Conservation (phyloP, 2,888 invertebrate genomes). For the Clunio marinus region DNA sequence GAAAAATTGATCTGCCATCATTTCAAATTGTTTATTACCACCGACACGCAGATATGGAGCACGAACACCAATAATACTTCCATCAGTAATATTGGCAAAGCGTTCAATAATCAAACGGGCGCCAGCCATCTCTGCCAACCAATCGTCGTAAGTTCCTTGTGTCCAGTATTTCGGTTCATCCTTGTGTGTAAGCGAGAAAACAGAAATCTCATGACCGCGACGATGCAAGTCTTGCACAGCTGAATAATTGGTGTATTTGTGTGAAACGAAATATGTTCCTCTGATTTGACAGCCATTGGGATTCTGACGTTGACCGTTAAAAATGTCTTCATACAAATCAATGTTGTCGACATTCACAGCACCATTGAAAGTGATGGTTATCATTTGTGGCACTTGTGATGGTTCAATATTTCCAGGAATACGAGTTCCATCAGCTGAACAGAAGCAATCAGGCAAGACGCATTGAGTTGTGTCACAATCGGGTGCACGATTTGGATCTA, state of each 20-base stretch:
- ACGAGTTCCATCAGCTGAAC: constrained; percentile 85
- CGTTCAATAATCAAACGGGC: constrained; percentile 79
- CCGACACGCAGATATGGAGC: constrained; percentile 87
- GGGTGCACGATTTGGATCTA: constrained; percentile 86
- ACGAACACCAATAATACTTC: constrained; percentile 81
- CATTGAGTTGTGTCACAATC: constrained; percentile 88
- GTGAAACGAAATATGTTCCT: constrained; percentile 87
- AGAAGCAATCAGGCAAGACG: constrained; percentile 85
- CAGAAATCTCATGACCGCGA: constrained; percentile 85
- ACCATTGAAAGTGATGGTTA: constrained; percentile 88
- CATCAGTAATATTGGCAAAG: constrained; percentile 88
- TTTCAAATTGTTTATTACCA: constrained; percentile 92
- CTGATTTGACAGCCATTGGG: constrained; percentile 86
- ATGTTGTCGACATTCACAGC: constrained; percentile 91
- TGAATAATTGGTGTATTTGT: constrained; percentile 89
- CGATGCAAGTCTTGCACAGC: constrained; percentile 85
- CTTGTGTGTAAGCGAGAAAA: constrained; percentile 88
- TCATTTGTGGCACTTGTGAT: constrained; percentile 86
- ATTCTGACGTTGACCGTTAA: constrained; percentile 78
- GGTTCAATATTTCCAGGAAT: constrained; percentile 81
- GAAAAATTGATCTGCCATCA: constrained; percentile 95
- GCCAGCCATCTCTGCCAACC: constrained; percentile 94
- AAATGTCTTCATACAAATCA: constrained; percentile 84
- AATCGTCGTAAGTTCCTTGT: constrained; percentile 81
- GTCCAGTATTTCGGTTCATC: constrained; percentile 89